phyloP scores from a whole-genome alignment of 2,113 vertebrate genomes.

The Taurulus bubalis region DNA sequence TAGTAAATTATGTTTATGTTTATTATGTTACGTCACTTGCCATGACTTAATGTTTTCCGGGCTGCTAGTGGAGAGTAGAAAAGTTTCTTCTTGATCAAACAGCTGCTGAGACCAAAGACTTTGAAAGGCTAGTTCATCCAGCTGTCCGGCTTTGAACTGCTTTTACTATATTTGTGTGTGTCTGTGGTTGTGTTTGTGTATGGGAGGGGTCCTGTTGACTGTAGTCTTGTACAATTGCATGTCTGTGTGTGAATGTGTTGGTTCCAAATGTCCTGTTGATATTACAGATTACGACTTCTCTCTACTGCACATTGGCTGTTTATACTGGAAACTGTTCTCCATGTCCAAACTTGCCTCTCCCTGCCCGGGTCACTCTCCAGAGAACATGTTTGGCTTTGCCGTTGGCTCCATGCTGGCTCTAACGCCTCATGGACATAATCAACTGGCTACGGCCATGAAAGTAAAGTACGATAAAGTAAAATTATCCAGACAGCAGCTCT shows the following conservation, averaged over 20 bases:
- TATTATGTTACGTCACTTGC: too few relatives aligned
- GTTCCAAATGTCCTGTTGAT: conserved; percentile 56
- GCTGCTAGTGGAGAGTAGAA: not conserved
- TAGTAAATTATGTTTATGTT: not conserved
- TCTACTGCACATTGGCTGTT: conserved; percentile 52
- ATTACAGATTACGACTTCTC: conserved; percentile 49
- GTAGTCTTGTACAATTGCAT: not conserved
- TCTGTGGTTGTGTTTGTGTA: conserved; percentile 41
- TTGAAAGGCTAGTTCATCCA: conserved; percentile 14
- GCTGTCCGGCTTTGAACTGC: conserved; percentile 41
- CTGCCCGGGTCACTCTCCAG: conserved; percentile 30
- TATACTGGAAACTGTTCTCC: conserved; percentile 59
- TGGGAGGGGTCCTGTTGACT: conserved; percentile 17
- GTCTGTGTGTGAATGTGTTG: conserved; percentile 28
- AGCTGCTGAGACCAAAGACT: conserved; percentile 56
- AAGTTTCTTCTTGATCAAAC: conserved; percentile 51
- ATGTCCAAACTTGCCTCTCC: conserved; percentile 51
- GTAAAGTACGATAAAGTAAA: not conserved
- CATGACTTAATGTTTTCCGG: conserved; percentile 40
- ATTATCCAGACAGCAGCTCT: not conserved
- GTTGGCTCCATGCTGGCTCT: not conserved
- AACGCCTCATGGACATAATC: conserved; percentile 4
- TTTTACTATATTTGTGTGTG: conserved; percentile 33
- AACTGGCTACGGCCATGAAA: not conserved
- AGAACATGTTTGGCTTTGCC: conserved; percentile 23